A percentile compares a stretch with the other conserved stretches of the same genome.
Evolutionary conservation across 1,140 invertebrate species (phyloP).

Genomic region (Medauroidea extradentata): DNA sequence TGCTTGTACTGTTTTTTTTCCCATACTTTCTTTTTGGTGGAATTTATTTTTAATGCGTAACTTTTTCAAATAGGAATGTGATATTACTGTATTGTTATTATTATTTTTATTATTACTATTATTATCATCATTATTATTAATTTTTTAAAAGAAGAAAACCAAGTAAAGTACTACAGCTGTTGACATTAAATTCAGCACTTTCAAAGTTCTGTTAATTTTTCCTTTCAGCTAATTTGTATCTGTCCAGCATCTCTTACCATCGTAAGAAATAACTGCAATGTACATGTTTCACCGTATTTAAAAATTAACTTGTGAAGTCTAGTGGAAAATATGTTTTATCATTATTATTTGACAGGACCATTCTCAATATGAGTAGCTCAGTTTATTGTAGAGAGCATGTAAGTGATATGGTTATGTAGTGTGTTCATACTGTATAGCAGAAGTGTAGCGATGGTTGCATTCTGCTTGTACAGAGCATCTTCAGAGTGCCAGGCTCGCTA

Average conservation of each 20-base stretch:
- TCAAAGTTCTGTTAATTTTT: background rate
- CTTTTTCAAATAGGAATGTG: too few species aligned
- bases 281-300: background rate
- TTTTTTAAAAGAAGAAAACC: background rate
- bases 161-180: background rate
- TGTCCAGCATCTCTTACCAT: too few species aligned
- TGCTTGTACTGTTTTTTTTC: too few species aligned
- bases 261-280: background rate
- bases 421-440: background rate
- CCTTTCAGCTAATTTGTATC: background rate
- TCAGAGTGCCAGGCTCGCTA: constrained; percentile 70
- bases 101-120: background rate
- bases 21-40: too few species aligned
- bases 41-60: too few species aligned
- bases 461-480: constrained; percentile 62
- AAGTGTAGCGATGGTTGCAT: background rate
- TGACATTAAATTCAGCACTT: background rate
- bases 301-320: background rate
- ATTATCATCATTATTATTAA: constrained; percentile 4
- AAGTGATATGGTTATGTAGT: background rate
- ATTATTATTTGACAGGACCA: background rate
- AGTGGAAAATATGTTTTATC: background rate
- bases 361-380: background rate
- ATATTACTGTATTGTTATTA: background rate
- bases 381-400: background rate